phyloP scores from a whole-genome alignment of 2,888 invertebrate genomes.

The Heliconius sara region DNA sequence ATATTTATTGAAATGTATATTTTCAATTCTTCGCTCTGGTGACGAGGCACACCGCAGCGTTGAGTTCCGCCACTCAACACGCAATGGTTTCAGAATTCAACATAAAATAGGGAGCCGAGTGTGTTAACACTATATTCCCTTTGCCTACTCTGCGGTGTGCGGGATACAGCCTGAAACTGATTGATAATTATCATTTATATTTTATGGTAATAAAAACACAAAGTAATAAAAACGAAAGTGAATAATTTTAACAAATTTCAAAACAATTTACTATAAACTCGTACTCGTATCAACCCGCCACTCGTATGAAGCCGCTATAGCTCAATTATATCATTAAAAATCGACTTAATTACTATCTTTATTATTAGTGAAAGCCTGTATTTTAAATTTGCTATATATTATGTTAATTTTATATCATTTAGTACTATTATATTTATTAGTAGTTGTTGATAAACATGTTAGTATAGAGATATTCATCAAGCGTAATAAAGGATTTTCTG shows the following conservation, averaged over 20 bases:
- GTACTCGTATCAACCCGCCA: neutral
- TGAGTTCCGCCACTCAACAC: too few relatives aligned
- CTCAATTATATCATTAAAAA: constrained; percentile 12
- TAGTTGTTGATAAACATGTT: neutral
- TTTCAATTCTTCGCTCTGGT: too few relatives aligned
- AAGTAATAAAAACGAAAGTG: neutral
- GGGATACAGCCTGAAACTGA: too few relatives aligned
- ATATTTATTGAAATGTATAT: too few relatives aligned
- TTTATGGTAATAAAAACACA: too few relatives aligned
- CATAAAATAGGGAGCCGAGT: too few relatives aligned
- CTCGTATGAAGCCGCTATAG: neutral
- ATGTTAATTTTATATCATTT: constrained; percentile 6
- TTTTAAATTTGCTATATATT: constrained; percentile 2
- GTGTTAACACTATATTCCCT: too few relatives aligned
- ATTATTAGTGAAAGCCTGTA: constrained; percentile 17
- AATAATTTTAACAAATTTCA: neutral
- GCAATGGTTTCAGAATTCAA: too few relatives aligned
- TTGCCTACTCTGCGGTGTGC: too few relatives aligned
- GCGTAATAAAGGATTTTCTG: neutral
- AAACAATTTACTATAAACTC: neutral
- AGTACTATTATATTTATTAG: neutral
- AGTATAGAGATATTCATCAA: neutral
- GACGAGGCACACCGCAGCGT: too few relatives aligned
- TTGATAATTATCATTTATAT: neutral
- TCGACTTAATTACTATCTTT: neutral